Conservation (phyloP, 2,888 invertebrate genomes). For the Clostera curtula region DNA sequence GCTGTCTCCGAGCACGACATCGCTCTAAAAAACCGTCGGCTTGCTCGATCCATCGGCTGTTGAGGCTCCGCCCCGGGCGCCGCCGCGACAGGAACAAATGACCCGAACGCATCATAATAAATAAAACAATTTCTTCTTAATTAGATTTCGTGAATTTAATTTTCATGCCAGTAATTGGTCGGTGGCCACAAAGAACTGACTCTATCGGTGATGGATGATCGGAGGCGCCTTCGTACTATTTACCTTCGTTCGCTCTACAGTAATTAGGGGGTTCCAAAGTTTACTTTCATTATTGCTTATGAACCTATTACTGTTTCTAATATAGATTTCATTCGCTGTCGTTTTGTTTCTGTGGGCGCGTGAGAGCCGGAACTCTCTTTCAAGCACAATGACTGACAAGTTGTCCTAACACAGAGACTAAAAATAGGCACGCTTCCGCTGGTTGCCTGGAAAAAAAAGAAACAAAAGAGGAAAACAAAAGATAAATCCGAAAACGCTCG, state of each 20-base stretch:
- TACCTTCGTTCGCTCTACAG: constrained; percentile 54
- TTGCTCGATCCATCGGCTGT: constrained; percentile 21
- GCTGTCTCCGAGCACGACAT: constrained; percentile 21
- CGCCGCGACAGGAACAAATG: constrained; percentile 71
- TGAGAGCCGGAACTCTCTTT: constrained; percentile 32
- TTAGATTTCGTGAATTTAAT: constrained; percentile 76
- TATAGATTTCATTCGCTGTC: constrained; percentile 57
- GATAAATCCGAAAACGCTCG: constrained; percentile 58
- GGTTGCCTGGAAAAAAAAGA: constrained; percentile 38
- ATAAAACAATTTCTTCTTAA: constrained; percentile 76
- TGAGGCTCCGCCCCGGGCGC: constrained; percentile 63
- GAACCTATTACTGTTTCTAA: constrained; percentile 64
- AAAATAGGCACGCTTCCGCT: no score
- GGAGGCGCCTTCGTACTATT: constrained; percentile 65
- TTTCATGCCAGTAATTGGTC: constrained; percentile 74
- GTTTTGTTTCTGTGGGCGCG: constrained; percentile 34
- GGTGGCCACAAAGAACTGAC: constrained; percentile 69
- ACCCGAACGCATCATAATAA: constrained; percentile 73
- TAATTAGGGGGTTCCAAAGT: constrained; percentile 71
- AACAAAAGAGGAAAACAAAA: constrained; percentile 49
- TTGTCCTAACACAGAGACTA: no score
- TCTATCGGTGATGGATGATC: constrained; percentile 73
- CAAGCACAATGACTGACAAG: no score
- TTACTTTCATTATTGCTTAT: constrained; percentile 67
- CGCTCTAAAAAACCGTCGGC: constrained; percentile 33